A percentile compares a stretch with the other conserved stretches of the same genome.
Evolutionary conservation across 2,113 vertebrate species (phyloP).

Genomic region (Pseudois nayaur): DNA sequence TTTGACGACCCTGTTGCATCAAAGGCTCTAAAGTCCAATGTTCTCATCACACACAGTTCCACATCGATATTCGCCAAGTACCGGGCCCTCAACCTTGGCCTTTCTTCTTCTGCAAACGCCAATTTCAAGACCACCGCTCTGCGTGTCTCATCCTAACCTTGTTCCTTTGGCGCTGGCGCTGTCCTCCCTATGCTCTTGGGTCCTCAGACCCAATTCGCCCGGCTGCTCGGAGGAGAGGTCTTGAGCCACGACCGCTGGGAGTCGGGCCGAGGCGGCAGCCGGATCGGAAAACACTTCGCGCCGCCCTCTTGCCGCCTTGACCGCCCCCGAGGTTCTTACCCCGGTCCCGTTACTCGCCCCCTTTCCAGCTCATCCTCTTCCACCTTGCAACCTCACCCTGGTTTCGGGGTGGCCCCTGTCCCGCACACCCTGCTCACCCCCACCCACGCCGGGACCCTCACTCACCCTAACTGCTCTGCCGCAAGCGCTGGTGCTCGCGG

Average conservation of each 20-base stretch:
- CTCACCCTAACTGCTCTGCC: constrained; percentile 69
- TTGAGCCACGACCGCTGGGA: not conserved
- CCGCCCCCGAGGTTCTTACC: not conserved
- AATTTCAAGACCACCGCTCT: not conserved
- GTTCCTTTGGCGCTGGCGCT: not conserved
- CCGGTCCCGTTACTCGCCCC: not conserved
- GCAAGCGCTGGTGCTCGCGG: constrained; percentile 59
- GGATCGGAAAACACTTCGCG: not conserved
- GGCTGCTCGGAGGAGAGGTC: not conserved
- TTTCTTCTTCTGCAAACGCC: constrained; percentile 1
- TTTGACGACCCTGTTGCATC: not conserved
- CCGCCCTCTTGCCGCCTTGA: not conserved
- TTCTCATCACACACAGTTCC: not conserved
- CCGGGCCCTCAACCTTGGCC: not conserved
- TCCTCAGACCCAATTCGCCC: not conserved
- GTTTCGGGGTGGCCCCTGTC: not conserved
- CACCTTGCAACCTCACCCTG: not conserved
- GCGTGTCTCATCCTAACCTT: not conserved
- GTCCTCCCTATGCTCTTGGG: not conserved
- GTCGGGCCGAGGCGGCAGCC: not conserved
- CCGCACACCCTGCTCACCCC: not conserved
- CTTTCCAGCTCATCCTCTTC: not conserved
- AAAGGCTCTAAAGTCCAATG: not conserved
- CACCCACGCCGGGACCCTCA: not conserved
- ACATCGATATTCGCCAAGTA: not conserved